Conservation (phyloP, 2,888 invertebrate genomes). For the Lottia scabra region DNA sequence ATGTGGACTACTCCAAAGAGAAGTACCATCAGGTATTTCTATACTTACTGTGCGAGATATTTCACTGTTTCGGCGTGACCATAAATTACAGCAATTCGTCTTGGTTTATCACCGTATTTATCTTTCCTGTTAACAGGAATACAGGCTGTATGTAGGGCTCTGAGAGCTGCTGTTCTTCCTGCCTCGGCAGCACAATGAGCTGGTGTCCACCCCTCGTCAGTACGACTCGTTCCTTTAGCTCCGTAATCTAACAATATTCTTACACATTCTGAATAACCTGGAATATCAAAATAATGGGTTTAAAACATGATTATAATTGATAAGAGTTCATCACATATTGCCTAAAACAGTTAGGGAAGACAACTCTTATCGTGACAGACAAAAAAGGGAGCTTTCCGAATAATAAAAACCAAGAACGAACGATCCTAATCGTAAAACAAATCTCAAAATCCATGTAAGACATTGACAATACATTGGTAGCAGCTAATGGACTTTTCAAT, state of each 20-base stretch:
- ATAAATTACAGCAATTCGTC: constrained; percentile 56
- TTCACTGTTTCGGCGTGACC: constrained; percentile 58
- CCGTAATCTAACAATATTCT: constrained; percentile 61
- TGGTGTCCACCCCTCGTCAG: constrained; percentile 63
- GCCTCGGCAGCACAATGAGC: constrained; percentile 66
- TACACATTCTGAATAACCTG: constrained; percentile 63
- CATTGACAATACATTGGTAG: too few relatives aligned
- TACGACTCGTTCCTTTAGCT: constrained; percentile 53
- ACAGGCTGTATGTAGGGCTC: constrained; percentile 56
- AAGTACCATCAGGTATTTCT: too few relatives aligned
- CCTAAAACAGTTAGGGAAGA: too few relatives aligned
- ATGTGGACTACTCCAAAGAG: too few relatives aligned
- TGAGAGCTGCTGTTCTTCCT: constrained; percentile 52
- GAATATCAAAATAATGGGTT: background rate
- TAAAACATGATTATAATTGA: too few relatives aligned
- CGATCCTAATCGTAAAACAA: too few relatives aligned
- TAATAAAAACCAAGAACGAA: too few relatives aligned
- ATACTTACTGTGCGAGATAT: constrained; percentile 57
- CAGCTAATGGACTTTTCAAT: too few relatives aligned
- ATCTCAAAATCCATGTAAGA: too few relatives aligned
- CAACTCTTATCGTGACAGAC: too few relatives aligned
- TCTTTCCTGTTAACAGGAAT: constrained; percentile 53
- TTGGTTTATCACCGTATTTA: constrained; percentile 60
- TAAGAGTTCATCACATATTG: too few relatives aligned
- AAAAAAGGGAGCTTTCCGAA: too few relatives aligned